Evolutionary conservation across 2,888 invertebrate genomes (phyloP).

Genomic region (Dysmachus trigonus): DNA sequence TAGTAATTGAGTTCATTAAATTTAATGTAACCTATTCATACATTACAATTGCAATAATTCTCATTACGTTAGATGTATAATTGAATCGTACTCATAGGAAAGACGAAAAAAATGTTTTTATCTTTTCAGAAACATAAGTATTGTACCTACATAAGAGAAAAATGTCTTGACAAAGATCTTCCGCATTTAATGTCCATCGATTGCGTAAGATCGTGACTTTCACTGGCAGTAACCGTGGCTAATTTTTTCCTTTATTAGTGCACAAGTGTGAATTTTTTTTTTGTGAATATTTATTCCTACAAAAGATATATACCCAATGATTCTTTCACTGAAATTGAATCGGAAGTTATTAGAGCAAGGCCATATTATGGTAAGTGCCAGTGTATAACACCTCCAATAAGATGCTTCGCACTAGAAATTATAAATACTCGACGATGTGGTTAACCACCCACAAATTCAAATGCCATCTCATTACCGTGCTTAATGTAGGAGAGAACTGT

Average conservation of each 20-base stretch:
- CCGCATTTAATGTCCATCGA: neutral
- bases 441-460: neutral
- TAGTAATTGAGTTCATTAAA: too few species aligned
- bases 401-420: neutral
- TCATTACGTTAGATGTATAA: too few species aligned
- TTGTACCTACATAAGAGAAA: neutral
- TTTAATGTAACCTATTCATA: too few species aligned
- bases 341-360: neutral
- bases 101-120: neutral
- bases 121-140: neutral
- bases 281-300: neutral
- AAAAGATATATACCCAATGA: neutral
- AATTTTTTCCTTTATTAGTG: neutral
- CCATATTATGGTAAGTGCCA: neutral
- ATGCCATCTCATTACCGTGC: neutral
- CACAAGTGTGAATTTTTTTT: neutral
- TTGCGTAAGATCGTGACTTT: neutral
- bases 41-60: too few species aligned
- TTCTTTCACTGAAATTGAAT: neutral
- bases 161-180: neutral
- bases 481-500: neutral
- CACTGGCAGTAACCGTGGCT: neutral
- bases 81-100: neutral
- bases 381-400: neutral
- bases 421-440: neutral